These are phyloP conservation scores for Cololabis saira DNA, from an alignment of 2,113 vertebrate species.

Conservation along the genomic window DNA sequence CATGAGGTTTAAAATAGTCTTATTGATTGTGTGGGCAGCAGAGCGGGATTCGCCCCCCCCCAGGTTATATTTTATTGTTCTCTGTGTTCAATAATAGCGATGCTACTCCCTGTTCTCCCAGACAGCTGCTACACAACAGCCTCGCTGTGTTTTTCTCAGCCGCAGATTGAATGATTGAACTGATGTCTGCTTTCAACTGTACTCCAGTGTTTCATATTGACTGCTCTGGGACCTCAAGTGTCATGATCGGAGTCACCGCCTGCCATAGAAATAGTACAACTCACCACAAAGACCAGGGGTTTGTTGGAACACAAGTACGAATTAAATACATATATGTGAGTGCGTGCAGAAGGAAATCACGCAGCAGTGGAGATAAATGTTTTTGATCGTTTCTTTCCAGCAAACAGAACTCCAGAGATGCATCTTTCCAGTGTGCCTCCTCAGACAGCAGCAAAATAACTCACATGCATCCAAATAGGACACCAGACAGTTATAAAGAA, in stretches of 20 bases:
- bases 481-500: slow-evolving; percentile 56
- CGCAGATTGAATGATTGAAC: slow-evolving; percentile 73
- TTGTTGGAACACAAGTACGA: too few species aligned
- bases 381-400: slow-evolving; percentile 12
- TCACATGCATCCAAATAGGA: slow-evolving; percentile 42
- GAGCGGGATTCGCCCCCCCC: slow-evolving; percentile 54
- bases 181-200: slow-evolving; percentile 65
- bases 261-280: slow-evolving; percentile 3
- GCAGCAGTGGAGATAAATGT: background rate
- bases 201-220: slow-evolving; percentile 65
- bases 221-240: slow-evolving; percentile 53
- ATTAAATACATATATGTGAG: too few species aligned
- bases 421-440: slow-evolving; percentile 23
- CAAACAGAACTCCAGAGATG: slow-evolving; percentile 27
- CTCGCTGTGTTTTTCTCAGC: slow-evolving; percentile 59
- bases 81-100: slow-evolving; percentile 73
- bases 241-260: slow-evolving; percentile 22
- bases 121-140: slow-evolving; percentile 72
- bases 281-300: slow-evolving; percentile 7
- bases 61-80: slow-evolving; percentile 77
- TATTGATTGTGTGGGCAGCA: slow-evolving; percentile 68
- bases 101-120: slow-evolving; percentile 52
- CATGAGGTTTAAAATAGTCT: slow-evolving; percentile 66
- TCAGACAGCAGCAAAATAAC: slow-evolving; percentile 34
- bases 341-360: slow-evolving; percentile 3